These are phyloP conservation scores for Bombycilla garrulus DNA, from an alignment of 2,113 vertebrate genomes.

Conservation along the genomic window DNA sequence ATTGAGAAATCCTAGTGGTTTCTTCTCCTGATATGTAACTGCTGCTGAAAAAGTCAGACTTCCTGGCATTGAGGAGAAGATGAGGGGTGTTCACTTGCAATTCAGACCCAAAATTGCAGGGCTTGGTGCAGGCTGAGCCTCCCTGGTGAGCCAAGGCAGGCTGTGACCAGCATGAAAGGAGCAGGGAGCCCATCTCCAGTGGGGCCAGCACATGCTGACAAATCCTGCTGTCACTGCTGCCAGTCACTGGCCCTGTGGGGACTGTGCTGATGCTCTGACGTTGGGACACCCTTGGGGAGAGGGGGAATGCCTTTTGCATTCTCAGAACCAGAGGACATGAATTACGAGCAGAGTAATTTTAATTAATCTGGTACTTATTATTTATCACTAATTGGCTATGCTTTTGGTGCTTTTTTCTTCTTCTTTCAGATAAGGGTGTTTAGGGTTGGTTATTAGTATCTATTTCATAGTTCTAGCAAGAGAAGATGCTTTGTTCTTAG, in stretches of 20 bases:
- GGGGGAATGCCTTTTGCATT: neutral
- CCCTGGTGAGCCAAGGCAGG: neutral
- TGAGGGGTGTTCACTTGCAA: neutral
- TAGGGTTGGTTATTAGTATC: neutral
- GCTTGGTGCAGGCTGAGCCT: neutral
- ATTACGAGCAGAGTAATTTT: neutral
- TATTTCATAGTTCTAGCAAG: neutral
- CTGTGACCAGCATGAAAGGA: neutral
- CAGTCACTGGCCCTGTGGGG: neutral
- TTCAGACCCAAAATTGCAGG: neutral
- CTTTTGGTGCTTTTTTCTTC: neutral
- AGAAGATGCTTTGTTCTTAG: neutral
- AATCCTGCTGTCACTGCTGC: neutral
- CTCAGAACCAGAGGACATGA: neutral
- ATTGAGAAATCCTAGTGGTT: constrained; percentile 30
- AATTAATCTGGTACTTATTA: neutral
- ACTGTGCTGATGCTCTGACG: rapidly evolving
- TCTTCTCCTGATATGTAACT: neutral
- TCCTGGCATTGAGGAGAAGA: neutral
- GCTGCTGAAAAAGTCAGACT: neutral
- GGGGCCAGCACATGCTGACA: rapidly evolving
- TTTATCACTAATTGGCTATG: neutral
- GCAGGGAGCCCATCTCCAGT: neutral
- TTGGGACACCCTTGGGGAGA: neutral
- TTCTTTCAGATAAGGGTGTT: neutral